These are phyloP conservation scores for Eledone cirrhosa DNA, from an alignment of 2,888 invertebrate species.

Conservation along the genomic window DNA sequence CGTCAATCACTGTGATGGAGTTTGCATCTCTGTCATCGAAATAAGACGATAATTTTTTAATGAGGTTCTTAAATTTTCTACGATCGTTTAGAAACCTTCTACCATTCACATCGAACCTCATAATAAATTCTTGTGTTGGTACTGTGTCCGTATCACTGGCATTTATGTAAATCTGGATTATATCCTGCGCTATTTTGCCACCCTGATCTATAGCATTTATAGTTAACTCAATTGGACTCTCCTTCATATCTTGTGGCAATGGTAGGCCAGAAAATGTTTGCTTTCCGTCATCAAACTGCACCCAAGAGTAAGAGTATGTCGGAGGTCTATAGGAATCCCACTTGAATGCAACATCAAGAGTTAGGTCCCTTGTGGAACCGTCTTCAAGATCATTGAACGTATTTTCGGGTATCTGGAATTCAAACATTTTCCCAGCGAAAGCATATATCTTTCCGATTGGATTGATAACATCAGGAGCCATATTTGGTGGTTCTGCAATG, in stretches of 20 bases:
- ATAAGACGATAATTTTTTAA: slow-evolving; percentile 35
- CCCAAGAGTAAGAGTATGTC: slow-evolving; percentile 41
- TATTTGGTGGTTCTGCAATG: slow-evolving; percentile 32
- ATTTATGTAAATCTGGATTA: slow-evolving; percentile 38
- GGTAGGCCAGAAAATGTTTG: slow-evolving; percentile 53
- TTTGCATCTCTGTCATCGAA: slow-evolving; percentile 35
- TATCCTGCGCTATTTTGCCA: slow-evolving; percentile 36
- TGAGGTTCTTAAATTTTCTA: slow-evolving; percentile 36
- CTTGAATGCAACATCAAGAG: slow-evolving; percentile 41
- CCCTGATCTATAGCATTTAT: slow-evolving; percentile 40
- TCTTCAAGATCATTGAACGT: slow-evolving; percentile 54
- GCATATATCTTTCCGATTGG: slow-evolving; percentile 44
- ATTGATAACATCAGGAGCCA: slow-evolving; percentile 40
- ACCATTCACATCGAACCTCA: slow-evolving; percentile 41
- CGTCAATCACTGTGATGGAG: slow-evolving; percentile 39
- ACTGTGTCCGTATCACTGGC: slow-evolving; percentile 31
- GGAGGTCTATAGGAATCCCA: slow-evolving; percentile 40
- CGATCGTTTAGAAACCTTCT: slow-evolving; percentile 37
- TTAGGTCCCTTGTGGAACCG: slow-evolving; percentile 48
- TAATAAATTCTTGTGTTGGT: slow-evolving; percentile 39
- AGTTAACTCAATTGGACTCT: slow-evolving; percentile 35
- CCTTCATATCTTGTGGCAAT: slow-evolving; percentile 41
- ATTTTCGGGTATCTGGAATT: slow-evolving; percentile 43
- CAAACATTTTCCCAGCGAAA: slow-evolving; percentile 44
- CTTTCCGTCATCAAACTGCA: slow-evolving; percentile 44